phyloP scores from a whole-genome alignment of 2,113 vertebrate species.

The Tragelaphus buxtoni region DNA sequence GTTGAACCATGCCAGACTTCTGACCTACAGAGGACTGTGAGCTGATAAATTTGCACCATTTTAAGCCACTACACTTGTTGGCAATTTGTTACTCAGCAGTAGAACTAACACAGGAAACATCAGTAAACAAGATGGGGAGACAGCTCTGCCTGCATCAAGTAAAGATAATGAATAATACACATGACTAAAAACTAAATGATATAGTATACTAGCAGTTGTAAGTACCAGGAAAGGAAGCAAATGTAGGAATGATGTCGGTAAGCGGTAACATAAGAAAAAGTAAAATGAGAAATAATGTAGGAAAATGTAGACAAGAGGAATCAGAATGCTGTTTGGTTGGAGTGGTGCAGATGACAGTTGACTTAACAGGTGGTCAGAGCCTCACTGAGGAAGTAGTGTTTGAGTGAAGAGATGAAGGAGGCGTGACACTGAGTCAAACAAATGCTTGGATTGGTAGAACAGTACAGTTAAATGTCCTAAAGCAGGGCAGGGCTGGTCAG shows the following conservation, averaged over 20 bases:
- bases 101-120: not conserved
- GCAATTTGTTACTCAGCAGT: not conserved
- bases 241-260: not conserved
- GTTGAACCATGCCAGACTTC: not conserved
- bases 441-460: not conserved
- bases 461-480: not conserved
- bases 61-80: not conserved
- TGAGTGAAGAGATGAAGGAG: not conserved
- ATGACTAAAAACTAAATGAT: not conserved
- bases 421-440: not conserved
- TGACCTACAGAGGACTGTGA: not conserved
- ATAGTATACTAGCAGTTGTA: not conserved
- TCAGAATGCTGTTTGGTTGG: not conserved
- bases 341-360: not conserved
- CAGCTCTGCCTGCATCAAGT: not conserved
- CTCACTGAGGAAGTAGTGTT: not conserved
- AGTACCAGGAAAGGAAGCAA: not conserved
- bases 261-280: not conserved
- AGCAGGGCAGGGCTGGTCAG: not conserved
- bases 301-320: not conserved
- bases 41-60: not conserved
- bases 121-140: not conserved
- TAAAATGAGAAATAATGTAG: not conserved
- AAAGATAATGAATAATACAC: not conserved
- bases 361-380: not conserved